Evolutionary conservation across 2,888 invertebrate genomes (phyloP).

Genomic region (Allophyes oxyacanthae): DNA sequence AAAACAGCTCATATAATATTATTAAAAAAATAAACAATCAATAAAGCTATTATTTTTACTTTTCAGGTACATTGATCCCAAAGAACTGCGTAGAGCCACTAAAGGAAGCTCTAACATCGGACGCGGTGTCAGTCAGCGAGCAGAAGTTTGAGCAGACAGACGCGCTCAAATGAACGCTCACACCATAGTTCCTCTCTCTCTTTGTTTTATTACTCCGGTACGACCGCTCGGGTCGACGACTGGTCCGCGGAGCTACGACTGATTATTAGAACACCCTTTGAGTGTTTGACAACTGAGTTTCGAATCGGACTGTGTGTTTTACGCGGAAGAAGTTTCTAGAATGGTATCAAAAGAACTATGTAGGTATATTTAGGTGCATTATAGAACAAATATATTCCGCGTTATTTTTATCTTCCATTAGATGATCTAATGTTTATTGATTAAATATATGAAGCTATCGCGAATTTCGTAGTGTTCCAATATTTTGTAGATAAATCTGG

Average conservation of each 20-base stretch:
- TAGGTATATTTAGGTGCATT: too few relatives aligned
- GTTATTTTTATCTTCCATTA: too few relatives aligned
- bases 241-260: constrained; percentile 45
- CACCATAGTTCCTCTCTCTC: constrained; percentile 64
- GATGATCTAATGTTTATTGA: constrained; percentile 1
- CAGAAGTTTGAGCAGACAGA: constrained; percentile 87
- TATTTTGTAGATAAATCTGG: constrained; percentile 3
- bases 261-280: constrained; percentile 52
- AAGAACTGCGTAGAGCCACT: constrained; percentile 95
- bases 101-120: constrained; percentile 93
- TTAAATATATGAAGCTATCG: constrained; percentile 5
- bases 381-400: too few relatives aligned
- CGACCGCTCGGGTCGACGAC: constrained; percentile 30
- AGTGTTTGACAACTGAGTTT: constrained; percentile 43
- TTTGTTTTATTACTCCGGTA: constrained; percentile 42
- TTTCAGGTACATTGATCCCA: constrained; percentile 94
- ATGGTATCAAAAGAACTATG: too few relatives aligned
- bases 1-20: too few relatives aligned
- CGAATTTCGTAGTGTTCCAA: not conserved
- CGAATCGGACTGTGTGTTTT: constrained; percentile 44
- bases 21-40: too few relatives aligned
- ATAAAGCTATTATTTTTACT: constrained; percentile 29
- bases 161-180: constrained; percentile 70
- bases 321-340: not conserved
- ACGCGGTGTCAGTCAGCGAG: constrained; percentile 95